Evolutionary conservation across 2,797 vertebrate species (phyloP), one percentile per base, ranked within the genome.

Genomic region (Phrynocephalus vlangalii): DNA sequence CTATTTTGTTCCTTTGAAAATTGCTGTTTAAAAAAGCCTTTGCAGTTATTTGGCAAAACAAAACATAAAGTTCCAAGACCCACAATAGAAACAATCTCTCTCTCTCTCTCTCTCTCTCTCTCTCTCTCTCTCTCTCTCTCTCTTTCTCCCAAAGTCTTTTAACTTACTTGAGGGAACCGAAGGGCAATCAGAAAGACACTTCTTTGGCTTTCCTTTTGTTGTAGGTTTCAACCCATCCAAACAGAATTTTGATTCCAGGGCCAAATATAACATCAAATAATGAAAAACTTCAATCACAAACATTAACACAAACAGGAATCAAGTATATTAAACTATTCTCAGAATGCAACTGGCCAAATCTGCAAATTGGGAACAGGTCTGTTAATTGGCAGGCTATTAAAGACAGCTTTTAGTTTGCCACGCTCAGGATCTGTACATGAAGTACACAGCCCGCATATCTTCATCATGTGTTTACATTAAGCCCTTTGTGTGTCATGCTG

Each of bases 251-350:
- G 91, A 91, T 87, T 88, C 90, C 71, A 2, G 79, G 87, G 95
- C 97, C 96, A 97, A 97, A 93, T 92, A 96, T 87, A 97, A 96
- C 95, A 96, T 96, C 92, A 94, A 96, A 95, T 96, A 96, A 96
- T 96, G 93, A 71, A 50, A 96, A 95, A 92, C 92, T 94, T 93
- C 93, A 95, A 93, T 94, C 92, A 94, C 95, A 97, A 96, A 96
- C 95, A 96, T 94, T 93, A 93, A 95, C 93, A 89, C 88, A 91
- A 95, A 94, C 91, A 94, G 91, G 92, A 96, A 95, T 94, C 82
- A 1, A 91, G 87, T 93, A 92, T 95, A 96, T 95, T 95, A 95
- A 96, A 94, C 94, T 94, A 94, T 93, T 94, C 94, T 91, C 83
- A 92, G 88, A 96, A 94, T 80, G 90, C 91, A 94, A 90, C 87